Evolutionary conservation across 1,140 invertebrate genomes (phyloP), one percentile per base, ranked within the genome.

Genomic region (Lutraria rhynchaena): DNA sequence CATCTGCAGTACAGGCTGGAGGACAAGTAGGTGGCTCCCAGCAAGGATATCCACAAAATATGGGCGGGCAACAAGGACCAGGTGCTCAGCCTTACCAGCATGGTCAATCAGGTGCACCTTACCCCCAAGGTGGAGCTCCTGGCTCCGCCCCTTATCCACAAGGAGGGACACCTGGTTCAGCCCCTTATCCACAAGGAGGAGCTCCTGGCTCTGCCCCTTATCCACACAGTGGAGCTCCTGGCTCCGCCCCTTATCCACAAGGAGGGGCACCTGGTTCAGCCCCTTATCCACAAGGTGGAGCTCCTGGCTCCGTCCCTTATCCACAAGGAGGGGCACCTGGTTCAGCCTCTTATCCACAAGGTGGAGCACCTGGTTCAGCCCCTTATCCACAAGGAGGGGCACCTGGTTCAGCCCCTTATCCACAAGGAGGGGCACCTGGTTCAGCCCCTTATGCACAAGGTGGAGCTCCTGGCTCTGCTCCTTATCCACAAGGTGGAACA

Each of bases 121-220:
- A 57, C 29, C 37, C 46, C n/a, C 55, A 78, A 37, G 76, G 27
- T 22, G 49, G 5, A 31, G 44, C 46, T 31, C 49, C 57, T 41
- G 46, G 69, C 46, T 31, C 49, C 57, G 24, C 58, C 37, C 75
- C 82, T 46, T 74, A 78, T 22, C 75, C 82, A 35, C 49, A 46
- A 46, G 9, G 17, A 17, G 63, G 53, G 13, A 41, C 29, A 13
- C 24, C 13, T 4, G 58, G 58, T 31, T 27, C 17, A 55, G 19
- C 51, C 7, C 51, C 51, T 27, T 55, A 55, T n/a, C 44, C 44
- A 11, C n/a, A n/a, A n/a, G n/a, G 44, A 19, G 44, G 44, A 46
- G 11, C 55, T 11, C 13, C 55, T 9, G 9, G 22, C 9, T 9
- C 9, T 27, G 27, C 7, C 9, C 17, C 11, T 15, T 27, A 9